Percentiles rank a stretch among this genome's conserved stretches.
Evolutionary conservation across 2,888 invertebrate species (phyloP).

Genomic region (Ernsta delagoae): DNA sequence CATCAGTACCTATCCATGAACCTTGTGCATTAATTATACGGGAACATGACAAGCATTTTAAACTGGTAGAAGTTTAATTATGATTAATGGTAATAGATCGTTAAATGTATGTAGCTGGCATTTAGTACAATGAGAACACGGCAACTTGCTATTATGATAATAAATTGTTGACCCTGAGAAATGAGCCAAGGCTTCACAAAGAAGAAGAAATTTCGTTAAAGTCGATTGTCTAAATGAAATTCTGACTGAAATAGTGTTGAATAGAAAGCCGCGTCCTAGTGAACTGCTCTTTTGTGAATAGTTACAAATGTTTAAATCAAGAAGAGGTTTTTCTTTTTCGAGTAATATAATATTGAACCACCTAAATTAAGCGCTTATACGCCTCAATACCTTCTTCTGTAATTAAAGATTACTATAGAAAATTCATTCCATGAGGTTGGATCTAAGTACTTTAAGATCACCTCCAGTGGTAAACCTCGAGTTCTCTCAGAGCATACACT

Average conservation of each 20-base stretch:
- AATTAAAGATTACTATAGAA: too few species aligned
- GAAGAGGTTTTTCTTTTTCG: too few species aligned
- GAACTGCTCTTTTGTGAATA: constrained; percentile 5
- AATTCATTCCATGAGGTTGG: too few species aligned
- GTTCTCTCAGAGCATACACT: too few species aligned
- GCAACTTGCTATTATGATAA: constrained; percentile 31
- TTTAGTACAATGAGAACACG: constrained; percentile 35
- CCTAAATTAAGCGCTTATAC: too few species aligned
- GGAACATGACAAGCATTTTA: constrained; percentile 22
- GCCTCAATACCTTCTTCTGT: too few species aligned
- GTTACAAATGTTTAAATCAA: neutral
- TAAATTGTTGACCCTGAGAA: constrained; percentile 35
- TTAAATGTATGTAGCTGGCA: constrained; percentile 28
- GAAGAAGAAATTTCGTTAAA: constrained; percentile 43
- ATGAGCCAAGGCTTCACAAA: constrained; percentile 25
- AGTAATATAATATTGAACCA: too few species aligned
- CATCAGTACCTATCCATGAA: constrained; percentile 4
- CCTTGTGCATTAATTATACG: constrained; percentile 1
- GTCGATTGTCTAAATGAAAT: constrained; percentile 44
- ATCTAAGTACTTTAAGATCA: too few species aligned
- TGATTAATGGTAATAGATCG: constrained; percentile 24
- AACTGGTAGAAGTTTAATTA: constrained; percentile 28
- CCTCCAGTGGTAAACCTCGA: too few species aligned
- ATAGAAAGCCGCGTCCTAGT: constrained; percentile 26
- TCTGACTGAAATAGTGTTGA: constrained; percentile 5